Percentiles rank a stretch among this genome's conserved stretches.
Evolutionary conservation across 2,113 vertebrate species (phyloP).

Genomic region (Dinomys branickii): DNA sequence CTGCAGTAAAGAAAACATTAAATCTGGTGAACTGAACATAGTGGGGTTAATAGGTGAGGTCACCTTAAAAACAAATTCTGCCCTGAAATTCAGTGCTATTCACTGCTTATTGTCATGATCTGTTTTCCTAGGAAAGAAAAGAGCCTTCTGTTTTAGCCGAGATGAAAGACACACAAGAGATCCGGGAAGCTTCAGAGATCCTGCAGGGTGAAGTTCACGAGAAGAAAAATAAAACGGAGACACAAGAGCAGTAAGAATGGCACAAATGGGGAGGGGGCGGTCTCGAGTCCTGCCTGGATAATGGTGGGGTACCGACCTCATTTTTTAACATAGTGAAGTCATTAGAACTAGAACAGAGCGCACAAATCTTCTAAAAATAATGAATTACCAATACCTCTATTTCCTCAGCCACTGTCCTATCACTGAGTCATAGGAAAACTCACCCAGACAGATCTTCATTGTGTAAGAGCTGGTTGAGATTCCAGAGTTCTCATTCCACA

Average conservation of each 20-base stretch:
- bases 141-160: slow-evolving; percentile 39
- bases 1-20: background rate
- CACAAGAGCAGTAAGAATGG: slow-evolving; percentile 65
- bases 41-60: slow-evolving; percentile 15
- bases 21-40: background rate
- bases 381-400: background rate
- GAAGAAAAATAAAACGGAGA: slow-evolving; percentile 16
- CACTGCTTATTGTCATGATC: background rate
- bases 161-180: slow-evolving; percentile 55
- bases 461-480: background rate
- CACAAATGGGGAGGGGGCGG: background rate
- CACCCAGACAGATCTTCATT: background rate
- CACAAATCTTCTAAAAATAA: slow-evolving; percentile 14
- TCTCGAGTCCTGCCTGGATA: background rate
- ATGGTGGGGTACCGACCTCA: background rate
- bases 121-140: slow-evolving; percentile 74
- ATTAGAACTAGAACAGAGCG: background rate
- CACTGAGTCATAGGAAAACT: background rate
- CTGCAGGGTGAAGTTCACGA: slow-evolving; percentile 55
- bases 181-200: background rate
- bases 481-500: background rate
- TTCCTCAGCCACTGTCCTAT: background rate
- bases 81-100: background rate
- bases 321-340: background rate
- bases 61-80: slow-evolving; percentile 42